A percentile compares a stretch with the other conserved stretches of the same genome.
Evolutionary conservation across 2,113 vertebrate genomes (phyloP).

Genomic region (Saccopteryx bilineata): DNA sequence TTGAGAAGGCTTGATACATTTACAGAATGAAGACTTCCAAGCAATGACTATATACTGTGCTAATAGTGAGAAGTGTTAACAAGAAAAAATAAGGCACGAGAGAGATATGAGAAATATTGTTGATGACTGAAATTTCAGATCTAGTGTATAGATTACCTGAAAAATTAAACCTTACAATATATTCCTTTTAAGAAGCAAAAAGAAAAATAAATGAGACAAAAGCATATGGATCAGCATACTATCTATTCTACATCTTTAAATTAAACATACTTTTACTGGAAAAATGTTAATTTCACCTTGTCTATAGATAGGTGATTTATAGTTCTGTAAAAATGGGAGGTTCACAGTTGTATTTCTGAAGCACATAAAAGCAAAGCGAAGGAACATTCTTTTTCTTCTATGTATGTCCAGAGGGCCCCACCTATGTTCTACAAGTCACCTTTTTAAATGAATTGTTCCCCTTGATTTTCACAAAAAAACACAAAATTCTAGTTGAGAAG

Average conservation of each 20-base stretch:
- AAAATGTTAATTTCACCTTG: conserved; percentile 57
- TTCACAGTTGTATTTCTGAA: conserved; percentile 45
- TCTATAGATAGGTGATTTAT: conserved; percentile 41
- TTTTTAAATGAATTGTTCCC: conserved; percentile 64
- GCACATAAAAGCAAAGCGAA: conserved; percentile 6
- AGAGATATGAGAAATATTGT: neutral
- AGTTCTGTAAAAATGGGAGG: conserved; percentile 49
- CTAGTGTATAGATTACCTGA: neutral
- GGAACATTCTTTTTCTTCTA: conserved; percentile 1
- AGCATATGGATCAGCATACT: neutral
- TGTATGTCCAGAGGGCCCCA: conserved; percentile 11
- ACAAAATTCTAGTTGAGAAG: neutral
- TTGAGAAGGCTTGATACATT: neutral
- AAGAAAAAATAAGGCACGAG: neutral
- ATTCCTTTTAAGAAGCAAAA: conserved; percentile 20
- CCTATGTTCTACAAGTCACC: neutral
- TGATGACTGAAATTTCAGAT: conserved; percentile 24
- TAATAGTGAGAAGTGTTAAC: neutral
- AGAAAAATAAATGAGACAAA: conserved; percentile 16
- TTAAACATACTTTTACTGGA: neutral
- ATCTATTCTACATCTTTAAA: conserved; percentile 18
- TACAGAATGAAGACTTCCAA: neutral
- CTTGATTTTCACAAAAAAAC: conserved; percentile 42
- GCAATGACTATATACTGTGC: neutral
- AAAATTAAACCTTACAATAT: neutral